Percentiles rank a stretch among this genome's conserved stretches.
Evolutionary conservation across 2,888 invertebrate species (phyloP).

Genomic region (Tachina grossa): DNA sequence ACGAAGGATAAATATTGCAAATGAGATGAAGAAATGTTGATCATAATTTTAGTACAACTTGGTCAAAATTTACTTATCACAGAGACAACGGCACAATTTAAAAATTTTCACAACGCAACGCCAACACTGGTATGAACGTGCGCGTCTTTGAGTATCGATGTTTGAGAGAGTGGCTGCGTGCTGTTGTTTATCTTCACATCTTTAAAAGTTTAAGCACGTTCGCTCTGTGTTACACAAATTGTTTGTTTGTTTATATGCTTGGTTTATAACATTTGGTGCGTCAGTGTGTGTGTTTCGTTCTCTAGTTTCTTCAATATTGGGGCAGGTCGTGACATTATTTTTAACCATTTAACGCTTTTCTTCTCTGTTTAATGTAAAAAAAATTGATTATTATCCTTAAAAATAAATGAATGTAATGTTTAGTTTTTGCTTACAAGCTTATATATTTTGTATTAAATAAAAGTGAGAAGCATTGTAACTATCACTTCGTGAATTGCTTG

Average conservation of each 20-base stretch:
- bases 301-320: conserved; percentile 54
- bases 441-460: too few species aligned
- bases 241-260: not conserved
- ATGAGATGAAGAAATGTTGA: too few species aligned
- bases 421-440: not conserved
- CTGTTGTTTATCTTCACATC: conserved; percentile 24
- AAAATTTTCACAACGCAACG: too few species aligned
- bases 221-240: not conserved
- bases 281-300: not conserved
- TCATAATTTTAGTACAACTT: too few species aligned
- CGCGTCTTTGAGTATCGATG: not conserved
- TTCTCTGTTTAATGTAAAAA: not conserved
- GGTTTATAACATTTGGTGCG: not conserved
- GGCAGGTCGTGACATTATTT: conserved; percentile 61
- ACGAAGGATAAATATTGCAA: too few species aligned
- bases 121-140: too few species aligned
- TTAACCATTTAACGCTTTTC: conserved; percentile 21
- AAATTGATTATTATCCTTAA: conserved; percentile 48
- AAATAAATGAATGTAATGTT: not conserved
- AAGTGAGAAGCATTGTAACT: too few species aligned
- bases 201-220: conserved; percentile 59
- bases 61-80: too few species aligned
- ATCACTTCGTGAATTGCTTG: too few species aligned
- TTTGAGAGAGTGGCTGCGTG: not conserved
- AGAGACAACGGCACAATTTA: too few species aligned